Base-by-base conservation (phyloP, 2,797 vertebrate species). In the Odontamblyopus rebecca region DNA sequence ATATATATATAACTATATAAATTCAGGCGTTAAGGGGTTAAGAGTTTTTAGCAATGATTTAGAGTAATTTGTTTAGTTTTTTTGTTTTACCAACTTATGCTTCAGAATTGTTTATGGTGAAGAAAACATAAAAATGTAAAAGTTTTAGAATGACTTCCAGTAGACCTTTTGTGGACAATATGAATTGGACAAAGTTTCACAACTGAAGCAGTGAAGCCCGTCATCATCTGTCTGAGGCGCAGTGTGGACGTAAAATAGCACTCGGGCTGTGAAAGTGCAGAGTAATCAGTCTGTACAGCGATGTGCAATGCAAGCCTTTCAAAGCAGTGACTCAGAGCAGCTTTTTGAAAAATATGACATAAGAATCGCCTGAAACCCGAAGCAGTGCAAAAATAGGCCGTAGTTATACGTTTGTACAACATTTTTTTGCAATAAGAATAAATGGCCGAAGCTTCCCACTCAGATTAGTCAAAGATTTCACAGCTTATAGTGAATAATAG, bases 201-300 rank as follows among this genome's bases (percentile, higher is more conserved):
- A 4, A 5, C 5, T 11, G 32, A 32, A 29, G 60, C 60, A 35
- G 13, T 19, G 30, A 19, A 38, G 61, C 30, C 35, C 15, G 13
- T 19, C 23, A 35, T 63, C 44, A 29, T 50, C 29, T 65, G 44
- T 27, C 44, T 65, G 8, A 27, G 41, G 23, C 38, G 48, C 16
- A 44, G 13, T 30, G 44, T 50, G 64, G 26, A 32, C 27, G 32
- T 67, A 30, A 53, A 67, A 67, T n/a, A 30, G 15, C 48, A 29
- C 64, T 67, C 57, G 1, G 65, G 27, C 65, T 29, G 29, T 29
- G 48, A 67, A 67, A 67, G 26, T 67, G 65, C 65, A 30, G 48
- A 11, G 65, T 67, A 51, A 53, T 67, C 65, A 67, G 65, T 51
- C 65, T 51, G 48, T 51, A 51, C 65, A 50, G 63, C 18, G 44